phyloP scores from a whole-genome alignment of 2,888 invertebrate species.

The Phaedon cochleariae region DNA sequence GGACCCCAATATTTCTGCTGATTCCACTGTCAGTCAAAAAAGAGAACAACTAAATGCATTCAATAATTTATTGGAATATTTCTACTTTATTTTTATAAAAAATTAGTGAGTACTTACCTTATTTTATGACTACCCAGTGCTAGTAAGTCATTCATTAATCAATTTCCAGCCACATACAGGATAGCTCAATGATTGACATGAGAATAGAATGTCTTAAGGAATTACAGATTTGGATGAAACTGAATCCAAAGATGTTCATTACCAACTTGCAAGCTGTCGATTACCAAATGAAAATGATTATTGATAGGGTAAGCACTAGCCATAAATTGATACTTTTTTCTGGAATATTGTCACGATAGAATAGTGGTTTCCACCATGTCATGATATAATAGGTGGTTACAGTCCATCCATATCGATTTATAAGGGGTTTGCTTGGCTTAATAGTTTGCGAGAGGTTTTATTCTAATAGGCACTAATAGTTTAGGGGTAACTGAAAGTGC shows the following conservation, averaged over 20 bases:
- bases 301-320: conserved; percentile 24
- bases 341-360: too few relatives aligned
- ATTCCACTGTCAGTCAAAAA: neutral
- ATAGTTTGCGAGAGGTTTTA: too few relatives aligned
- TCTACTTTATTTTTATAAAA: conserved; percentile 28
- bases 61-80: conserved; percentile 15
- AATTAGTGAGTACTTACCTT: conserved; percentile 28
- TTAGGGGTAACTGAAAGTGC: too few relatives aligned
- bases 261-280: conserved; percentile 20
- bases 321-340: neutral
- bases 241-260: conserved; percentile 29
- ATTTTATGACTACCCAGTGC: too few relatives aligned
- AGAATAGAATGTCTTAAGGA: conserved; percentile 29
- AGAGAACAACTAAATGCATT: conserved; percentile 15
- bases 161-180: conserved; percentile 26
- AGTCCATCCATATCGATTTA: too few relatives aligned
- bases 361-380: too few relatives aligned
- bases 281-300: conserved; percentile 21
- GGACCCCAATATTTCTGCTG: neutral
- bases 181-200: conserved; percentile 19
- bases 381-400: too few relatives aligned
- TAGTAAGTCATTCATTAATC: neutral
- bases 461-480: too few relatives aligned
- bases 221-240: conserved; percentile 28
- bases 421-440: too few relatives aligned